phyloP scores from a whole-genome alignment of 2,113 vertebrate species.

The Rhinichthys klamathensis region DNA sequence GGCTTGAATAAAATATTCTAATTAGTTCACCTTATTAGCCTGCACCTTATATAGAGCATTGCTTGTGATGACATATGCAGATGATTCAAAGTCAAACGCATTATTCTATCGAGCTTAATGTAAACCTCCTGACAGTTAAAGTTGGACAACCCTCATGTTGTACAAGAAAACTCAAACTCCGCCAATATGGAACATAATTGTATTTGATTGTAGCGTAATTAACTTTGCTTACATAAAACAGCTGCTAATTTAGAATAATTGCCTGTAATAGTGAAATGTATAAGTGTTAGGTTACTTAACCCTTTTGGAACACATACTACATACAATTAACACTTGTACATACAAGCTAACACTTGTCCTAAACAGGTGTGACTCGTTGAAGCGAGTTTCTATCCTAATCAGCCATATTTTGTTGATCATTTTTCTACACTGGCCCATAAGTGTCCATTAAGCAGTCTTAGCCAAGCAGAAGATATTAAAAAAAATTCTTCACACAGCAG shows the following conservation, averaged over 20 bases:
- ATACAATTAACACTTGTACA: too few species aligned
- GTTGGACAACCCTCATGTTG: not conserved
- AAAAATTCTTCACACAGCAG: not conserved
- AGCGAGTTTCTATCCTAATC: not conserved
- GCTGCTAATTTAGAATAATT: constrained; percentile 2
- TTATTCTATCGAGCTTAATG: not conserved
- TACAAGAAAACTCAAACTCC: not conserved
- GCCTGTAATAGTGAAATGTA: not conserved
- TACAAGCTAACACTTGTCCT: not conserved
- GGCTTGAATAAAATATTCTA: not conserved
- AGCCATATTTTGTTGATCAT: not conserved
- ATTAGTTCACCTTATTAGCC: not conserved
- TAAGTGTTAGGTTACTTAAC: not conserved
- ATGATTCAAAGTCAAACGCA: not conserved
- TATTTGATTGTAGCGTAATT: not conserved
- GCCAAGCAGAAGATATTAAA: not conserved
- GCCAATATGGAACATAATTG: not conserved
- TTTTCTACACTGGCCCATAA: not conserved
- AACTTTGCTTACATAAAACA: not conserved
- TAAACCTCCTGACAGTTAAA: not conserved
- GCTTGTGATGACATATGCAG: not conserved
- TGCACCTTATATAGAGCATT: not conserved
- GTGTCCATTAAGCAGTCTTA: not conserved
- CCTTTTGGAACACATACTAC: not conserved
- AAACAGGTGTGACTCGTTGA: not conserved